Base-by-base conservation (phyloP, 2,113 vertebrate genomes). In the Mirza zaza region DNA sequence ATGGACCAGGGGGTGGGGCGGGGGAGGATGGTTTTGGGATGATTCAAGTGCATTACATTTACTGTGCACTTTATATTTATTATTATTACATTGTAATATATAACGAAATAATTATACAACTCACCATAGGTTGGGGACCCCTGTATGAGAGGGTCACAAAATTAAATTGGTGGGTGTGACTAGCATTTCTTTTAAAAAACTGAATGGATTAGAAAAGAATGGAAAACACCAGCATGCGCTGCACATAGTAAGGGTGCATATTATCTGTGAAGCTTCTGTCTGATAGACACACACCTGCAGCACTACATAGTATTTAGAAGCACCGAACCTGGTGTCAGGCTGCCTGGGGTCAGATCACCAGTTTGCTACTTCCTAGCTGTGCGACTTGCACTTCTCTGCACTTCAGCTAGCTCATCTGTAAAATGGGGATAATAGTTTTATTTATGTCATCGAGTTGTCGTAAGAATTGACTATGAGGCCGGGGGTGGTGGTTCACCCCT, bases 181-280 rank as follows among this genome's bases (percentile, higher is more conserved):
- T 14, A 75, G 23, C n/a, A 70, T 89, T 70, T 93, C 61, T 79
- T 59, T 91, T 32, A 52, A 63, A 68, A 83, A 87, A 45, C 34
- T 32, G 70, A 93, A 17, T 36, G 77, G 21, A 75, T 68, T 75
- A 86, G 83, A 73, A 52, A 91, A 75, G 34, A 87, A 8, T 2
- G 65, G 82, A 94, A 50, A 39, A 57, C 50, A 20, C 17, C 75
- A 55, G 50, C 42, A 36, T 21, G 48, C 8, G 8, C 21, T 82
- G 34, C 45, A 10, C 8, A 36, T n/a, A 20, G 52, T 5, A 52
- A 20, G 87, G 71, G 52, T 8, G 12, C 3, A 0, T 8, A 17
- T 86, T 34, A 67, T 39, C 10, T 17, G 57, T 57, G 76, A 73
- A 61, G 42, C 10, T 39, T 48, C 39, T 25, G 9, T 75, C 57